These are phyloP conservation scores for Drosophila maculinotata DNA, from an alignment of 2,888 invertebrate species.

Conservation along the genomic window DNA sequence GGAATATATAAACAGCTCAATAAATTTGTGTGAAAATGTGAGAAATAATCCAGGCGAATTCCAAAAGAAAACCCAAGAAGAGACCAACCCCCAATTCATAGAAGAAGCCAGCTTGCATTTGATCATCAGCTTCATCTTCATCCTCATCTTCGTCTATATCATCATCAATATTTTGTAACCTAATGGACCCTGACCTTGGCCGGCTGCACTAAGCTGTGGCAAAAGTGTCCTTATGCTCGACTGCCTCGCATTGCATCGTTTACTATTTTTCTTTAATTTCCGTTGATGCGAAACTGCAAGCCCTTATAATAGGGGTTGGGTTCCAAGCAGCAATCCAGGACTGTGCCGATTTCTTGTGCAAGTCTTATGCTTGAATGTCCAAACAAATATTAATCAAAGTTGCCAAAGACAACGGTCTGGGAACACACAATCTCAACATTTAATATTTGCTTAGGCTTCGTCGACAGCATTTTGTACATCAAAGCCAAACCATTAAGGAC, in stretches of 20 bases:
- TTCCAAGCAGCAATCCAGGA: constrained; percentile 15
- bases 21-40: constrained; percentile 57
- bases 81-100: constrained; percentile 49
- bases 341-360: constrained; percentile 23
- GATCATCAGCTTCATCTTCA: constrained; percentile 39
- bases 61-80: constrained; percentile 10
- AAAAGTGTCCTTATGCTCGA: constrained; percentile 78
- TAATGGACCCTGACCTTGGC: constrained; percentile 82
- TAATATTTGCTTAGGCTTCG: constrained; percentile 53
- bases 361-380: constrained; percentile 66
- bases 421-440: background rate
- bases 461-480: too few relatives aligned
- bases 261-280: constrained; percentile 65
- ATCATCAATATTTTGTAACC: constrained; percentile 83
- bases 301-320: constrained; percentile 50
- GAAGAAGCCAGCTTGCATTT: constrained; percentile 48
- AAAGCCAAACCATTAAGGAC: too few relatives aligned
- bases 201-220: constrained; percentile 78
- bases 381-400: constrained; percentile 78
- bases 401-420: constrained; percentile 20
- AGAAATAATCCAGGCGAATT: constrained; percentile 56
- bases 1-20: constrained; percentile 67
- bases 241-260: constrained; percentile 36
- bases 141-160: constrained; percentile 64
- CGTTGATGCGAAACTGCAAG: constrained; percentile 49